These are phyloP conservation scores for Taenioides sp. DNA, from an alignment of 2,797 vertebrate species.

Conservation along the genomic window DNA sequence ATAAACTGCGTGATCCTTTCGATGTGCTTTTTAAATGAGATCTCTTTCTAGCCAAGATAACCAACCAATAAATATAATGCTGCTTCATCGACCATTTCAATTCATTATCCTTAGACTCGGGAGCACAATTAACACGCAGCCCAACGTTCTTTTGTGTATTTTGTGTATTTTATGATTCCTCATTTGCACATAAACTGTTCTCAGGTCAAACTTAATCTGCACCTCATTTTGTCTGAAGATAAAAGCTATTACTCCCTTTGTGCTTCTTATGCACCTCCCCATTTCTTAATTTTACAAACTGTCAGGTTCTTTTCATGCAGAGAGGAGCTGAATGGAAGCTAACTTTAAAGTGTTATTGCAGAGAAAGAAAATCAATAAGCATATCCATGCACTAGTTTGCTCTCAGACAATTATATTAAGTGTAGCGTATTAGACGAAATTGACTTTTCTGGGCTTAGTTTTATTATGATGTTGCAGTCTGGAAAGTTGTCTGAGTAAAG, in stretches of 20 bases:
- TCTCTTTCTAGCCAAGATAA: neutral
- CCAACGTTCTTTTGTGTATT: neutral
- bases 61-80: neutral
- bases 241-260: conserved; percentile 31
- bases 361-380: conserved; percentile 13
- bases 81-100: neutral
- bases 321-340: conserved; percentile 21
- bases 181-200: conserved; percentile 11
- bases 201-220: conserved; percentile 31
- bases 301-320: conserved; percentile 14
- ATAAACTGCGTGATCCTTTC: neutral
- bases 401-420: conserved; percentile 5
- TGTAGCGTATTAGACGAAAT: neutral
- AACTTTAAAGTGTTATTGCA: conserved; percentile 2
- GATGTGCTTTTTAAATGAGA: neutral
- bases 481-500: neutral
- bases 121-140: neutral
- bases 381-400: conserved; percentile 13
- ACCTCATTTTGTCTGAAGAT: conserved; percentile 33
- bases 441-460: neutral
- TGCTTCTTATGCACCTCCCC: conserved; percentile 16
- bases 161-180: conserved; percentile 9
- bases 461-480: neutral
- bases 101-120: neutral
- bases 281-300: conserved; percentile 26